Evolutionary conservation across 2,797 vertebrate species (phyloP).

Genomic region (Adrianichthys oophorus): DNA sequence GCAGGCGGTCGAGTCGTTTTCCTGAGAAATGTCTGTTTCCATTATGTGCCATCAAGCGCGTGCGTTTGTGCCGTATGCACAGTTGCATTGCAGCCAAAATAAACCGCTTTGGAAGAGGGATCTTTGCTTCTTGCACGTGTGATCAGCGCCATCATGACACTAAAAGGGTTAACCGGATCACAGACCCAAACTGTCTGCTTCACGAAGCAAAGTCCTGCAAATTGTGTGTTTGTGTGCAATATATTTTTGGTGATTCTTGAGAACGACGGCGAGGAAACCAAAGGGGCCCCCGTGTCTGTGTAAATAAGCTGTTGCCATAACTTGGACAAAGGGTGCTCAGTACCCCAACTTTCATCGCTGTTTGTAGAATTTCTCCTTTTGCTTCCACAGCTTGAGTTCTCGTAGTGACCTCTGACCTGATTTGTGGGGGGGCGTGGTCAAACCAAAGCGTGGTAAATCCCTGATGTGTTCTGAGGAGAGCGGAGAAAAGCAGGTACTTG

Average conservation of each 20-base stretch:
- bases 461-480: too few species aligned
- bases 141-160: constrained; percentile 22
- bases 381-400: constrained; percentile 54
- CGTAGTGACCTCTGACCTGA: constrained; percentile 43
- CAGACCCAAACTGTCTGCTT: too few species aligned
- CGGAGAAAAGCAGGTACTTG: too few species aligned
- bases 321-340: constrained; percentile 40
- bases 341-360: constrained; percentile 53
- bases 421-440: constrained; percentile 26
- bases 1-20: constrained; percentile 38
- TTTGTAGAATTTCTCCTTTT: constrained; percentile 53
- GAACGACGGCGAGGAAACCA: constrained; percentile 16
- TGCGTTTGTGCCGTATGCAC: too few species aligned
- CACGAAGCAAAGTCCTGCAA: constrained; percentile 11
- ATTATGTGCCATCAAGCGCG: constrained; percentile 63
- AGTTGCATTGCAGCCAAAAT: too few species aligned
- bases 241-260: constrained; percentile 31
- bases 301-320: constrained; percentile 50
- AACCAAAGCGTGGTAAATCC: too few species aligned
- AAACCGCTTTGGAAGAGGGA: too few species aligned
- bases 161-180: too few species aligned
- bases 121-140: constrained; percentile 22
- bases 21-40: constrained; percentile 37
- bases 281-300: constrained; percentile 50
- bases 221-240: constrained; percentile 59